These are phyloP conservation scores for Apamea sordens DNA, from an alignment of 2,888 invertebrate genomes.

Conservation along the genomic window DNA sequence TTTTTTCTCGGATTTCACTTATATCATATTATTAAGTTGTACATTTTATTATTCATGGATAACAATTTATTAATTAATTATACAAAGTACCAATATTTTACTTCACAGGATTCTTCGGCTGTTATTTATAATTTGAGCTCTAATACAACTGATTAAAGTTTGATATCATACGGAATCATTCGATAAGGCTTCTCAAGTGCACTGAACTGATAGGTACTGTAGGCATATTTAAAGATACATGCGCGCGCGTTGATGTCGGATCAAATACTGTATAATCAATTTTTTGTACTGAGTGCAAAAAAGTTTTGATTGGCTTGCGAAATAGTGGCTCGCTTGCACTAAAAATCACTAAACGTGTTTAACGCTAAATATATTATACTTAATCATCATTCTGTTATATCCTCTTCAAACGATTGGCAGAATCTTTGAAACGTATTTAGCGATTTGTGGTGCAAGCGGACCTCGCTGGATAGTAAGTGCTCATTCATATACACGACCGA, in stretches of 20 bases:
- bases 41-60: slow-evolving; percentile 59
- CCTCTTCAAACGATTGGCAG: neutral
- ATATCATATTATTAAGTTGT: slow-evolving; percentile 58
- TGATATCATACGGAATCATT: slow-evolving; percentile 30
- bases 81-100: slow-evolving; percentile 60
- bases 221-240: slow-evolving; percentile 61
- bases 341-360: neutral
- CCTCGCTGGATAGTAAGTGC: neutral
- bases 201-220: slow-evolving; percentile 63
- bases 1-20: slow-evolving; percentile 50
- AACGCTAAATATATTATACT: neutral
- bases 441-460: neutral
- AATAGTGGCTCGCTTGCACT: neutral
- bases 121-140: slow-evolving; percentile 26
- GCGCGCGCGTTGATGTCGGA: slow-evolving; percentile 70
- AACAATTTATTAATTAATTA: slow-evolving; percentile 68
- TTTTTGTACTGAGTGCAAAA: slow-evolving; percentile 66
- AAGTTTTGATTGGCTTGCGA: neutral
- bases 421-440: neutral
- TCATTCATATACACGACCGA: too few relatives aligned
- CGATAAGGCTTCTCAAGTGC: slow-evolving; percentile 51
- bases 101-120: neutral
- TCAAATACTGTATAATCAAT: slow-evolving; percentile 69
- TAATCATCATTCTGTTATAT: neutral
- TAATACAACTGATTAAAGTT: slow-evolving; percentile 33